A percentile compares a stretch with the other conserved stretches of the same genome.
These are phyloP conservation scores for Xyrichtys novacula DNA, from an alignment of 2,797 vertebrate genomes.

Conservation along the genomic window DNA sequence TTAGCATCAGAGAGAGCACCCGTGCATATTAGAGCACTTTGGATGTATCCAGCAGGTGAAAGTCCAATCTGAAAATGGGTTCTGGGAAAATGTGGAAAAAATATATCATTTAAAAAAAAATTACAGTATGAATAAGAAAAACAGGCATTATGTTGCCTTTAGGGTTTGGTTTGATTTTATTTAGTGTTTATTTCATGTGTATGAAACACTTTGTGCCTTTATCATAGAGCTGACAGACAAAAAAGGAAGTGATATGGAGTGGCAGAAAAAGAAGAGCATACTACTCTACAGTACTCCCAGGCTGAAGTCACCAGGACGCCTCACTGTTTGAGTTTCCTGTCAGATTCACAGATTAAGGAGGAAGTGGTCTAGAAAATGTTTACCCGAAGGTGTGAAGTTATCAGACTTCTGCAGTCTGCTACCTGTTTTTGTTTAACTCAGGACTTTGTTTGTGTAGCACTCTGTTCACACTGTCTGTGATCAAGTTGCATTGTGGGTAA, in stretches of 20 bases:
- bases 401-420: background rate
- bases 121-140: background rate
- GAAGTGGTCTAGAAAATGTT: too few species aligned
- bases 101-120: background rate
- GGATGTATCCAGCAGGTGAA: slow-evolving; percentile 4
- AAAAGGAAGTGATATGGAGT: background rate
- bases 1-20: background rate
- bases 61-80: background rate
- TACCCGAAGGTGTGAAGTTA: too few species aligned
- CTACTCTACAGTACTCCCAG: background rate
- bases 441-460: too few species aligned
- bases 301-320: background rate
- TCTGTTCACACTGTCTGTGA: background rate
- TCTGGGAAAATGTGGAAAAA: background rate
- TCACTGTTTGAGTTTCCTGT: background rate
- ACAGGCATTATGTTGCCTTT: background rate
- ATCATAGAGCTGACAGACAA: background rate
- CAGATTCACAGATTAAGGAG: too few species aligned
- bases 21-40: background rate
- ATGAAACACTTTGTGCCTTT: background rate
- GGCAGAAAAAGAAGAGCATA: background rate
- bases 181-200: background rate
- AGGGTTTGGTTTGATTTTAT: background rate
- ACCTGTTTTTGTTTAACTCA: too few species aligned
- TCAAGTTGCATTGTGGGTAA: background rate